A percentile compares a stretch with the other conserved stretches of the same genome.
phyloP scores from a whole-genome alignment of 2,888 invertebrate species.

The Protonemura montana region DNA sequence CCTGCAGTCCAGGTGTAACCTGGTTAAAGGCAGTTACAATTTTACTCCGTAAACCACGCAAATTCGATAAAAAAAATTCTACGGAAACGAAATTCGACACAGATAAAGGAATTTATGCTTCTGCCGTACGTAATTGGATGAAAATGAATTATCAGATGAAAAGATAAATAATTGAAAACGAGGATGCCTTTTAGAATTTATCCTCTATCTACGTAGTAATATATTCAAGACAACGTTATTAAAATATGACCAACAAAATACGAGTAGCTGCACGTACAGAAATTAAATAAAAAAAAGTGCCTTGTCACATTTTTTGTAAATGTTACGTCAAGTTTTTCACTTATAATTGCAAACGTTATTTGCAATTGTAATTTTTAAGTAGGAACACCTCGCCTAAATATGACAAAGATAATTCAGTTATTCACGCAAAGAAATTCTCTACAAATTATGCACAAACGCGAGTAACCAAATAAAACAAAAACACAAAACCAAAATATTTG shows the following conservation, averaged over 20 bases:
- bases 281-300: neutral
- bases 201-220: neutral
- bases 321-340: neutral
- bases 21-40: neutral
- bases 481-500: neutral
- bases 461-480: neutral
- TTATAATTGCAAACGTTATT: neutral
- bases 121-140: constrained; percentile 26
- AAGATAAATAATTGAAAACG: constrained; percentile 37
- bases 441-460: neutral
- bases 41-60: neutral
- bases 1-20: neutral
- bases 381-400: neutral
- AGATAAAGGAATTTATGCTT: constrained; percentile 28
- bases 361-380: neutral
- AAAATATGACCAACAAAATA: neutral
- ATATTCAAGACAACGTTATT: constrained; percentile 19
- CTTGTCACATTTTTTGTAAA: neutral
- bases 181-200: constrained; percentile 13
- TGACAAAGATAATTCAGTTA: neutral
- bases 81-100: constrained; percentile 30
- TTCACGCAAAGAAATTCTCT: neutral
- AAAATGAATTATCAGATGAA: constrained; percentile 34
- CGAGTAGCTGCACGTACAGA: neutral
- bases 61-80: constrained; percentile 22